Evolutionary conservation across 2,113 vertebrate genomes (phyloP).

Genomic region (Odobenus rosmarus): DNA sequence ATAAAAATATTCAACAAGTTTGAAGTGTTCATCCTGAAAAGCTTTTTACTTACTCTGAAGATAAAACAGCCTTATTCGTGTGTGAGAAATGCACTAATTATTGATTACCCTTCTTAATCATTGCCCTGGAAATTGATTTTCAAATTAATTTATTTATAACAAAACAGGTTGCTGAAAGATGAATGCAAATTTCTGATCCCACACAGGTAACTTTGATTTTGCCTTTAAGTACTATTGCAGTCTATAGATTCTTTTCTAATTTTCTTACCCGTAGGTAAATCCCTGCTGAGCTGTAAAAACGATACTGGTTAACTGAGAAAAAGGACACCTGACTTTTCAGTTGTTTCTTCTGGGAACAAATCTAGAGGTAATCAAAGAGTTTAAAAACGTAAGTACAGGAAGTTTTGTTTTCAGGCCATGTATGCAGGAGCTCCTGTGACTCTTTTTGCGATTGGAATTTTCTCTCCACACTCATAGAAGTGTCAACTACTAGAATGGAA

Average conservation of each 20-base stretch:
- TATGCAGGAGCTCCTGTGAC: not conserved
- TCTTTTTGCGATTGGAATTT: not conserved
- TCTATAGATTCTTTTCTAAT: not conserved
- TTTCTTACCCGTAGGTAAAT: not conserved
- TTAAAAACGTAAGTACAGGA: not conserved
- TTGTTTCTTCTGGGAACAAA: not conserved
- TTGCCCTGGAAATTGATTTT: constrained; percentile 53
- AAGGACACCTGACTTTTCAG: not conserved
- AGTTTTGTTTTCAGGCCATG: not conserved
- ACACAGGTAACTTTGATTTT: not conserved
- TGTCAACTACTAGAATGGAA: not conserved
- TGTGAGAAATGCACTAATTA: not conserved
- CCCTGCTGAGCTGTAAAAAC: not conserved
- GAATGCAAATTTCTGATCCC: not conserved
- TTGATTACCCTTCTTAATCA: constrained; percentile 35
- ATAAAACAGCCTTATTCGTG: constrained; percentile 21
- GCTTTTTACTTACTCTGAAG: constrained; percentile 37
- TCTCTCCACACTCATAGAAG: not conserved
- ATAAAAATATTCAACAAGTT: constrained; percentile 14
- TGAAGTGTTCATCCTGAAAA: not conserved
- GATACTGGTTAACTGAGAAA: not conserved
- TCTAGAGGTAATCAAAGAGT: not conserved
- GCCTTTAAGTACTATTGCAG: not conserved
- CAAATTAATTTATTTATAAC: constrained; percentile 63
- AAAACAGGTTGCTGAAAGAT: not conserved